Percentiles rank a stretch among this genome's conserved stretches.
phyloP scores from a whole-genome alignment of 2,113 vertebrate genomes.

The Mesocricetus auratus region DNA sequence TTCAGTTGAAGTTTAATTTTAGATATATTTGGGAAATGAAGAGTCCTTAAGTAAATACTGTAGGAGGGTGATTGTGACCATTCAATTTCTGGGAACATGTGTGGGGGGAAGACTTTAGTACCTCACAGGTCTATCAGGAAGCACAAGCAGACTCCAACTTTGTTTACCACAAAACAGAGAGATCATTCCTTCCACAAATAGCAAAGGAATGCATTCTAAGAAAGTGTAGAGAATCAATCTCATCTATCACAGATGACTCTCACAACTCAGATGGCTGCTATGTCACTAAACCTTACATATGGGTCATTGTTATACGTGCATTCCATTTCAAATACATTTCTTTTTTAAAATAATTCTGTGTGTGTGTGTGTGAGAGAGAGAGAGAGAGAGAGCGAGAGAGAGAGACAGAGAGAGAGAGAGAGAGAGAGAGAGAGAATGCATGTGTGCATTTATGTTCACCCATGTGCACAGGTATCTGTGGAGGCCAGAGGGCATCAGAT shows the following conservation, averaged over 20 bases:
- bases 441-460: too few species aligned
- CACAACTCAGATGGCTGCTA: background rate
- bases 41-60: background rate
- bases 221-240: background rate
- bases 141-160: slow-evolving; percentile 13
- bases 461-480: too few species aligned
- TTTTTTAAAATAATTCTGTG: background rate
- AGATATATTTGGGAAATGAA: background rate
- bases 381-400: too few species aligned
- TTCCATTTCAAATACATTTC: background rate
- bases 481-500: too few species aligned
- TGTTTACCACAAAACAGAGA: slow-evolving; percentile 24
- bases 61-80: background rate
- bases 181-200: slow-evolving; percentile 43
- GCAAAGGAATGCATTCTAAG: background rate
- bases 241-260: background rate
- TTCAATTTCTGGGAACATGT: slow-evolving; percentile 18
- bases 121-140: background rate
- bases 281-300: background rate
- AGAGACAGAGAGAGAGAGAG: too few species aligned
- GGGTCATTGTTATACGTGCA: background rate
- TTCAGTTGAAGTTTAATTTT: slow-evolving; percentile 53
- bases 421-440: background rate
- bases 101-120: background rate
- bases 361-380: background rate